A percentile compares a stretch with the other conserved stretches of the same genome.
phyloP scores from a whole-genome alignment of 2,797 vertebrate species.

The Otus scops region DNA sequence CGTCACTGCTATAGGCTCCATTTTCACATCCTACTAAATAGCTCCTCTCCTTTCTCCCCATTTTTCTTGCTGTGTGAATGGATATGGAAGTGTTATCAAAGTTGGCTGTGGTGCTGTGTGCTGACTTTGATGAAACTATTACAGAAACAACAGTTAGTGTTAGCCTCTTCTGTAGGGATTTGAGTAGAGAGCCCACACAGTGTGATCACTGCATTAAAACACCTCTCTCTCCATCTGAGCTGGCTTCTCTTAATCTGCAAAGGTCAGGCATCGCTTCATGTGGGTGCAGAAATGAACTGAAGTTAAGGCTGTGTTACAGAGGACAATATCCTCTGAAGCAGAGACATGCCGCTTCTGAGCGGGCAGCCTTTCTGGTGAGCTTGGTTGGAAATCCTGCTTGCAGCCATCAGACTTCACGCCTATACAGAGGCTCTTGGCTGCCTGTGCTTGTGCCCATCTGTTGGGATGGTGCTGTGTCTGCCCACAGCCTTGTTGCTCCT shows the following conservation, averaged over 20 bases:
- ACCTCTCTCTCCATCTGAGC: not conserved
- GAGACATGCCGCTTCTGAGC: not conserved
- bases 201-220: not conserved
- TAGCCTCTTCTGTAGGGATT: not conserved
- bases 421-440: not conserved
- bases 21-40: conserved; percentile 18
- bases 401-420: rapidly evolving
- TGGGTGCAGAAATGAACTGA: not conserved
- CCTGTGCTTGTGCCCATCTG: rapidly evolving
- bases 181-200: not conserved
- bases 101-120: not conserved
- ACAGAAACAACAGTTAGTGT: not conserved
- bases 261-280: not conserved
- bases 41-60: not conserved
- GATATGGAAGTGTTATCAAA: not conserved
- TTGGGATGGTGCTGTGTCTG: not conserved
- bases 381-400: not conserved
- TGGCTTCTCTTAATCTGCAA: not conserved
- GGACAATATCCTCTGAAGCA: not conserved
- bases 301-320: not conserved
- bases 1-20: not conserved
- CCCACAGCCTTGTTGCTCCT: not conserved
- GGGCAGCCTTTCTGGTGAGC: not conserved
- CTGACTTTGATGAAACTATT: conserved; percentile 36
- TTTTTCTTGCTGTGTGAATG: conserved; percentile 21